Evolutionary conservation across 2,797 vertebrate species (phyloP), one percentile per base, ranked within the genome.

Genomic region (Chaetodon trifasciatus): DNA sequence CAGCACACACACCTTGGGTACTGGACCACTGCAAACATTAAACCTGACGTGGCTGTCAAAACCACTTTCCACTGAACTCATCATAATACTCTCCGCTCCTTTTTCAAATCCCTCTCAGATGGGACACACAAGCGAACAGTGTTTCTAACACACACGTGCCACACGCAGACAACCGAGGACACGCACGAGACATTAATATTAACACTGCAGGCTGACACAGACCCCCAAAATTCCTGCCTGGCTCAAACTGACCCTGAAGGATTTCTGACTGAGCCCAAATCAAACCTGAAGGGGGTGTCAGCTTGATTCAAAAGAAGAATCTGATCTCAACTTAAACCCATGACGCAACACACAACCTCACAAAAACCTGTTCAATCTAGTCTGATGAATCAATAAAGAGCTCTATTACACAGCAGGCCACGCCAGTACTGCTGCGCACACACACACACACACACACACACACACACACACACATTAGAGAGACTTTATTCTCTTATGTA

Each of bases 21-120:
- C 19, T 13, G 39, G 66, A 76, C 63, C 56, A 28, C 65, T 62
- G 40, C 58, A 60, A 73, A 65, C 84, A 83, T 84, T 80, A 21
- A 71, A 86, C 70, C 78, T 50, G 78, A 88, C 70, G 3, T 21
- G 44, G 69, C 68, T 82, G 75, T 86, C 86, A 70, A 70, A 88
- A 74, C 15, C 75, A 67, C 47, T 88, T 79, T 76, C 40, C 47
- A 52, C 24, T 75, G 7, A 82, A 39, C 47, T 37, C 40, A 24
- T 67, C 44, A 40, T 28, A 55, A 53, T 5, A 23, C 13, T 70
- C 42, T 55, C 21, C 42, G 13, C 57, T 71, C 3, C 32, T 28
- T 75, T 53, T 75, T 72, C n/a, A 76, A 64, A 66, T 61, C 57
- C 57, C 28, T 79, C 60, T 84, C 49, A 85, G 71, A 64, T 76